Evolutionary conservation across 92 coral and sea anemone genomes (phyloP).

Genomic region (Muricea muricata): DNA sequence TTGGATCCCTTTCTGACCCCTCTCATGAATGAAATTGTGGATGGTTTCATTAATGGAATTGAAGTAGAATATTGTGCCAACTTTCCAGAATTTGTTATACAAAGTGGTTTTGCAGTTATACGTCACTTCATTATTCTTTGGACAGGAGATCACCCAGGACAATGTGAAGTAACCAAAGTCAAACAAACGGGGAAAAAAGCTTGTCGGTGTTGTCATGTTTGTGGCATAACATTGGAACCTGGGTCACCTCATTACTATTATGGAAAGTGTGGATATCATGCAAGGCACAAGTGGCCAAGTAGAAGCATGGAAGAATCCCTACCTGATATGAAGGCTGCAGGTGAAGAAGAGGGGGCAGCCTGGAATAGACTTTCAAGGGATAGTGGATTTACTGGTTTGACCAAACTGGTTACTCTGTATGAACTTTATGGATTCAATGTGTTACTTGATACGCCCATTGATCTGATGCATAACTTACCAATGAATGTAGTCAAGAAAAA

Average conservation of each 20-base stretch:
- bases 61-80: conserved; percentile 63
- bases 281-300: conserved; percentile 56
- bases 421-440: conserved; percentile 74
- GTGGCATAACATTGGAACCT: conserved; percentile 55
- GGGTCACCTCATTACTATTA: conserved; percentile 69
- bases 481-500: conserved; percentile 72
- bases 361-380: conserved; percentile 56
- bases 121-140: conserved; percentile 68
- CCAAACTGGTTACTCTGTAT: conserved; percentile 61
- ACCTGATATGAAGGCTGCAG: conserved; percentile 59
- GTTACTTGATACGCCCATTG: conserved; percentile 65
- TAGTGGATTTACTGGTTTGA: conserved; percentile 67
- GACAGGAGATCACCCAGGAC: conserved; percentile 76
- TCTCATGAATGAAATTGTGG: conserved; percentile 65
- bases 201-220: conserved; percentile 66
- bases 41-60: conserved; percentile 73
- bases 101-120: conserved; percentile 52
- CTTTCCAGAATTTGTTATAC: conserved; percentile 64
- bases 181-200: conserved; percentile 69
- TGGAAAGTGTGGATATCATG: conserved; percentile 64
- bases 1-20: conserved; percentile 68
- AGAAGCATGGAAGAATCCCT: conserved; percentile 61
- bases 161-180: conserved; percentile 65
- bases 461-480: conserved; percentile 67
- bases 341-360: conserved; percentile 61